Percentiles rank a stretch among this genome's conserved stretches.
phyloP scores from a whole-genome alignment of 1,140 invertebrate genomes.

The Anadara kagoshimensis region DNA sequence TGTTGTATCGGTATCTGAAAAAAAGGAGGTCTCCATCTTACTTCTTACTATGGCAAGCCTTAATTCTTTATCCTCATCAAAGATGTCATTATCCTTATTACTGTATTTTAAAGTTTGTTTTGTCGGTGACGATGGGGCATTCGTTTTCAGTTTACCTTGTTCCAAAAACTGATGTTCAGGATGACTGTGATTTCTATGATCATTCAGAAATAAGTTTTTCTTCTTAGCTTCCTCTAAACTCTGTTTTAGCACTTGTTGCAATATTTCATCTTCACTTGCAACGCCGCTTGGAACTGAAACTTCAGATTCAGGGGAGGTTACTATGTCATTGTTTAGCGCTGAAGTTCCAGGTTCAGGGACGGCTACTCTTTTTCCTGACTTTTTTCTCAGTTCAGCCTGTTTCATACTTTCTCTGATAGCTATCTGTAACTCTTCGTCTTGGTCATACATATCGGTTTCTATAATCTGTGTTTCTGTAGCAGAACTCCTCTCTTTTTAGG shows the following conservation, averaged over 20 bases:
- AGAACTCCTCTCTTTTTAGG: no score
- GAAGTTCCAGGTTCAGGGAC: neutral
- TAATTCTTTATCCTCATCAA: conserved; percentile 3
- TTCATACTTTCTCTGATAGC: conserved; percentile 3
- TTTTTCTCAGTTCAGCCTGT: no score
- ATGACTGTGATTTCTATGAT: no score
- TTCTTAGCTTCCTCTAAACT: no score
- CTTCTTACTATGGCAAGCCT: neutral
- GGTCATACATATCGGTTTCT: neutral
- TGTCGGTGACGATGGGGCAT: no score
- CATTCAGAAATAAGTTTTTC: no score
- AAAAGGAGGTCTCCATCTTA: neutral
- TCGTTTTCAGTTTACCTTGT: no score
- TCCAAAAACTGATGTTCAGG: no score
- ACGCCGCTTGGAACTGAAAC: neutral
- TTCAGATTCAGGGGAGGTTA: neutral
- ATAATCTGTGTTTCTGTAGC: no score
- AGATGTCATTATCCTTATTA: neutral
- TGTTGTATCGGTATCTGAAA: neutral
- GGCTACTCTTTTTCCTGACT: neutral
- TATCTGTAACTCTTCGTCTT: conserved; percentile 8
- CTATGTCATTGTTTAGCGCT: neutral
- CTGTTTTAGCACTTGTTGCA: neutral
- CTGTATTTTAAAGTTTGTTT: neutral
- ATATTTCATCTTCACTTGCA: neutral